Base-by-base conservation (phyloP, 2,888 invertebrate species). In the Drosophila meridionalis region DNA sequence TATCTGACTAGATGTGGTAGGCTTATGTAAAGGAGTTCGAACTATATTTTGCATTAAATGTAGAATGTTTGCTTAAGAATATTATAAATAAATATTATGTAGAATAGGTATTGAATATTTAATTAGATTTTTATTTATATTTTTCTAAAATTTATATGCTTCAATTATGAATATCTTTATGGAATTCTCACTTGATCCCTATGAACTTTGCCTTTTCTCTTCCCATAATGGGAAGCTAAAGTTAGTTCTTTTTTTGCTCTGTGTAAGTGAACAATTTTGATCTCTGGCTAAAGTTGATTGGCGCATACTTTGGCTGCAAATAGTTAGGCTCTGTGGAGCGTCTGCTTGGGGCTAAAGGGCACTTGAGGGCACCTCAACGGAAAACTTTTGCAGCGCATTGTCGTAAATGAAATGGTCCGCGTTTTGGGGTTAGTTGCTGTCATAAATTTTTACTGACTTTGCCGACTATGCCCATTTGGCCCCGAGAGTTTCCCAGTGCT, bases 391-490 rank as follows among this genome's bases (percentile, higher is more conserved):
- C 67, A 57, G 42, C 53, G 69, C 76, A 62, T 67, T 82, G 68
- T 74, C 73, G 87, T 80, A 89, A 86, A 87, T 71, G 78, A 67
- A 80, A 78, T 71, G 79, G 71, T 64, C 66, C 73, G 68, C 80
- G 75, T 74, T 78, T 78, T 80, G 85, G 73, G 89, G 76, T 84
- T 89, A 82, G 85, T 87, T 89, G 80, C 85, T 76, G 78, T 82
- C 85, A 84, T 86, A 84, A 87, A 87, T 89, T 85, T 85, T 87
- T 80, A 85, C 71, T 81, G 84, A 73, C 69, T 73, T 56, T 30
- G 45, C 68, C 26, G 69, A 69, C 55, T 62, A 64, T 48, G 50
- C 42, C 58, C 71, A 53, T 66, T 78, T 60, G 38, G 3, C 7
- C 30, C 38, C 1, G 28, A 58, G 14, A 32, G 34, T 14, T 57